Percentiles rank a stretch among this genome's conserved stretches.
phyloP scores from a whole-genome alignment of 2,113 vertebrate genomes.

The Casuarius casuarius region DNA sequence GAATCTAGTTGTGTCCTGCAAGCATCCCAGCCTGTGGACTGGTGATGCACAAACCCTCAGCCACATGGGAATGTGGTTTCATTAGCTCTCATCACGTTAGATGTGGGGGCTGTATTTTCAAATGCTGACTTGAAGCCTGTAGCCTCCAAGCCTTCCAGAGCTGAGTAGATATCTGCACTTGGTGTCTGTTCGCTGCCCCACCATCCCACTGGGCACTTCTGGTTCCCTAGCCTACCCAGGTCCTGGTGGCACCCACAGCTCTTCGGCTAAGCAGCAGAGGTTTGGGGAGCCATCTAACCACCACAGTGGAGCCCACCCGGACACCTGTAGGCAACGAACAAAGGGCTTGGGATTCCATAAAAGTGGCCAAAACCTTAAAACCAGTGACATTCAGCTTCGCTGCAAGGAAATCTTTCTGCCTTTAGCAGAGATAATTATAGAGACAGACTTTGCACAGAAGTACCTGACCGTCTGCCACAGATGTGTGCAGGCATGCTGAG shows the following conservation, averaged over 20 bases:
- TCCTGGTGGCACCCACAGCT: background rate
- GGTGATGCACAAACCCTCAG: background rate
- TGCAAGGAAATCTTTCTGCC: background rate
- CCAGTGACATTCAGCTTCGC: background rate
- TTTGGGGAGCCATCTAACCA: background rate
- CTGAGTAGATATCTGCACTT: background rate
- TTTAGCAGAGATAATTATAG: background rate
- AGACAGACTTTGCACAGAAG: too few relatives aligned
- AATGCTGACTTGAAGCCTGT: rapidly evolving
- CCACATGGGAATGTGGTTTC: background rate
- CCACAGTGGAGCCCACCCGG: background rate
- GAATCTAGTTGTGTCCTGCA: background rate
- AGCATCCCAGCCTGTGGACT: background rate
- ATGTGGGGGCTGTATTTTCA: background rate
- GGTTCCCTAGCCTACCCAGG: background rate
- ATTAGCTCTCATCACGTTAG: background rate
- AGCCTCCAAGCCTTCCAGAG: background rate
- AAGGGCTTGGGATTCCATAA: background rate
- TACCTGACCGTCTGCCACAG: background rate
- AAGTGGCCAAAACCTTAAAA: background rate
- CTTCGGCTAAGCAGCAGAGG: background rate
- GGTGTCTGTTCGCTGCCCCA: background rate
- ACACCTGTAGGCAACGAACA: background rate
- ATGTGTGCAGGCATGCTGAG: background rate
- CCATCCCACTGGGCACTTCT: background rate